A percentile compares a stretch with the other conserved stretches of the same genome.
Conservation (phyloP, 2,888 invertebrate genomes). For the Morpho helenor region DNA sequence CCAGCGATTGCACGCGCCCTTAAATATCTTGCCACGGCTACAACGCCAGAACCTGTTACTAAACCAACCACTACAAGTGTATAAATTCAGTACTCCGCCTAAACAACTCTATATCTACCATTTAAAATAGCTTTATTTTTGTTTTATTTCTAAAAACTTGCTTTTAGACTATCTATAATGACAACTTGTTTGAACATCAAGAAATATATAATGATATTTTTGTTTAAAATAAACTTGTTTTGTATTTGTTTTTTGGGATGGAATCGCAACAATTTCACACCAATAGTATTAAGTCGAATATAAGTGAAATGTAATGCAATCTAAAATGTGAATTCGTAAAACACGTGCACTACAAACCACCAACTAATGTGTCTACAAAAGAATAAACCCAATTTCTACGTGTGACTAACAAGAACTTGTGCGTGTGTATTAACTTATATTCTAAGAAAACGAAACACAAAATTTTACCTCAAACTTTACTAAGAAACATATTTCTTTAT, state of each 20-base stretch:
- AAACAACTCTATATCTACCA: neutral
- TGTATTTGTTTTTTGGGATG: neutral
- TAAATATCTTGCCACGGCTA: conserved; percentile 69
- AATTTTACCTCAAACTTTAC: neutral
- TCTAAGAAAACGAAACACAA: neutral
- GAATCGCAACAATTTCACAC: too few species aligned
- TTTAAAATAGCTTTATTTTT: neutral
- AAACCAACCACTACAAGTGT: conserved; percentile 22
- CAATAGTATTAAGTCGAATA: too few species aligned
- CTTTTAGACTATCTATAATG: too few species aligned
- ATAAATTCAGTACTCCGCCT: too few species aligned
- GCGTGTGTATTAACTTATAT: neutral
- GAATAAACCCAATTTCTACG: too few species aligned
- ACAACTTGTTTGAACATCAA: too few species aligned
- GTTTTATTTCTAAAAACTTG: too few species aligned
- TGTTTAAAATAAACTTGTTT: neutral
- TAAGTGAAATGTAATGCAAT: too few species aligned
- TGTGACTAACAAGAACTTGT: too few species aligned
- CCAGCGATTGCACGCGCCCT: conserved; percentile 76
- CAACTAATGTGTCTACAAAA: too few species aligned
- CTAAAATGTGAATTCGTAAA: too few species aligned
- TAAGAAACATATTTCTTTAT: neutral
- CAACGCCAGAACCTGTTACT: conserved; percentile 52
- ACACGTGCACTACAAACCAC: too few species aligned
- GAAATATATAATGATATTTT: neutral